Evolutionary conservation across 2,888 invertebrate species (phyloP).

Genomic region (Deilephila elpenor): DNA sequence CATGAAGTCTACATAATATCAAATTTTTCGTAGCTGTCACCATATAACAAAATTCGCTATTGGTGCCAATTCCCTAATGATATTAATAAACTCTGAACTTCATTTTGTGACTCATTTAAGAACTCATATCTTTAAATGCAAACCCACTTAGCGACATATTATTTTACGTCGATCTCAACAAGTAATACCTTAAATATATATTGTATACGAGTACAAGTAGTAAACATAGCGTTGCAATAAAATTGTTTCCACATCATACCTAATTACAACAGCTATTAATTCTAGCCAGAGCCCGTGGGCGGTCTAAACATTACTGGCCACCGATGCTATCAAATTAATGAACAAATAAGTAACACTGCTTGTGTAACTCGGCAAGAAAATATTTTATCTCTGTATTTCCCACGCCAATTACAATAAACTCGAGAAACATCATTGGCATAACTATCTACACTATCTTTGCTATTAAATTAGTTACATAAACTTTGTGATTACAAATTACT

Average conservation of each 20-base stretch:
- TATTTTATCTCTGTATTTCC: conserved; percentile 5
- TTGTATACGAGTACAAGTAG: neutral
- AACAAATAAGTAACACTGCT: conserved; percentile 7
- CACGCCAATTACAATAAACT: conserved; percentile 21
- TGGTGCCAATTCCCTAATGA: too few species aligned
- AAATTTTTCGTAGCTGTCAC: too few species aligned
- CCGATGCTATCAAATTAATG: conserved; percentile 3
- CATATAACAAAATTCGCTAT: too few species aligned
- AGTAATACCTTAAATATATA: too few species aligned
- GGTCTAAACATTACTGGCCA: neutral
- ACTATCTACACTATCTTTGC: neutral
- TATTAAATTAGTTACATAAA: too few species aligned
- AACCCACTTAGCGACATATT: too few species aligned
- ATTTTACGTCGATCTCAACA: too few species aligned
- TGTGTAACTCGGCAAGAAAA: neutral
- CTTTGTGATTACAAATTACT: too few species aligned
- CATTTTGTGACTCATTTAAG: too few species aligned
- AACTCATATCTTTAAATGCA: too few species aligned
- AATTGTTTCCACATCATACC: neutral
- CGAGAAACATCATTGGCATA: neutral
- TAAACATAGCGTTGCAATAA: neutral
- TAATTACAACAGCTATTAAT: neutral
- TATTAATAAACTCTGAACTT: too few species aligned
- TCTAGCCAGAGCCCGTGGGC: neutral
- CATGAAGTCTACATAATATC: too few species aligned